A percentile compares a stretch with the other conserved stretches of the same genome.
Conservation (phyloP, 2,888 invertebrate genomes). For the Fissipunctia ypsillon region DNA sequence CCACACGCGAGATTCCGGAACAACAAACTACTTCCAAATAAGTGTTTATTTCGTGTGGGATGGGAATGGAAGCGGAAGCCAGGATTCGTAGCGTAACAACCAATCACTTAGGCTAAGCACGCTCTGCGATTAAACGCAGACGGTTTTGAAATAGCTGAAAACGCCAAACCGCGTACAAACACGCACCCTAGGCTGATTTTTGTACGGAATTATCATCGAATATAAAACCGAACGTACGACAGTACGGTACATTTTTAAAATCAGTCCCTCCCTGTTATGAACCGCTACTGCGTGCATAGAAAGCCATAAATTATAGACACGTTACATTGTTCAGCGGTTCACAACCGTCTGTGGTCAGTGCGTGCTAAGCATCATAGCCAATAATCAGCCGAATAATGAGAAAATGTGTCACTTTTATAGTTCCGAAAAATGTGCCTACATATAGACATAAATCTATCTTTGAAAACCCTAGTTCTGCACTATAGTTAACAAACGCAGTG, state of each 20-base stretch:
- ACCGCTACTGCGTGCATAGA: too few species aligned
- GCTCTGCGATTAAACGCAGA: background rate
- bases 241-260: background rate
- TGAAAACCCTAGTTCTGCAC: background rate
- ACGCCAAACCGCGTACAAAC: background rate
- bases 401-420: background rate
- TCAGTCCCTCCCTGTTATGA: too few species aligned
- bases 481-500: background rate
- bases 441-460: background rate
- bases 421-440: background rate
- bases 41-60: slow-evolving; percentile 14
- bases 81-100: slow-evolving; percentile 8
- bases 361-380: background rate
- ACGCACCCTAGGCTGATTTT: background rate
- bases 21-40: background rate
- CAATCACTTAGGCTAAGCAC: background rate
- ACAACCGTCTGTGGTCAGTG: background rate
- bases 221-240: background rate
- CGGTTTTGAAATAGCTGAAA: background rate
- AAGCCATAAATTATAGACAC: background rate
- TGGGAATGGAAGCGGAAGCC: slow-evolving; percentile 1
- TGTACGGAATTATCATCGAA: background rate
- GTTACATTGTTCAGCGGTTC: background rate
- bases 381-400: background rate
- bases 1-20: background rate